Evolutionary conservation across 2,888 invertebrate species (phyloP), one percentile per base, ranked within the genome.

Genomic region (Ichneumoninae sp.): DNA sequence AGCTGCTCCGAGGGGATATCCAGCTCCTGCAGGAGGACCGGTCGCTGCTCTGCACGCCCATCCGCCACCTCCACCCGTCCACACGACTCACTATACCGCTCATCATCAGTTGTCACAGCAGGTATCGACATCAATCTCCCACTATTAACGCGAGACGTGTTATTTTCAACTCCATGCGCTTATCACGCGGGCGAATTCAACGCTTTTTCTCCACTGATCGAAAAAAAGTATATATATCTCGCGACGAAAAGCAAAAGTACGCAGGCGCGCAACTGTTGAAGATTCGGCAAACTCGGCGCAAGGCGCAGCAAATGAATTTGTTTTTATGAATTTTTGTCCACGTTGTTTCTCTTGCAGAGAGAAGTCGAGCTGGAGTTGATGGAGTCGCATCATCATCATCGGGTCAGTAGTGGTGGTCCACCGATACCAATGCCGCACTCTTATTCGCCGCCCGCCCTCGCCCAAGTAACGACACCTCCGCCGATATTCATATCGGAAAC

Each of bases 381-480:
- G 85, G 93, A 92, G 75, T 90, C 92, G 62, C 92, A 93, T 80
- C 93, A 93, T 84, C 92, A 94, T 75, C 91, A 94, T 86, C 93
- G 93, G 44, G 92, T 95, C 94, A 86, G 94, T 94, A 78, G 94
- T 8, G 90, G 91, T 33, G 91, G 91, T 54, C 91, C 92, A n/a
- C 92, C 91, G 36, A 85, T 93, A 75, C 90, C 92, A 36, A 91
- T 94, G 80, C 94, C 94, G 19, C 94, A 94, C 81, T 94, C 94
- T 71, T 93, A 93, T 86, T 93, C 93, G 57, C 93, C 93, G 26
- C 92, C 93, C 36, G 91, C 93, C 79, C 93, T 94, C 60, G 93
- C 95, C 62, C 95, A 95, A 88, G 94, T 95, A 54, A 93, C 95
- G 72, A 94, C 95, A 82, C 95, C 95, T 47, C 94, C 92, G 6